Conservation (phyloP, 2,888 invertebrate genomes). For the Punctoribates punctum region DNA sequence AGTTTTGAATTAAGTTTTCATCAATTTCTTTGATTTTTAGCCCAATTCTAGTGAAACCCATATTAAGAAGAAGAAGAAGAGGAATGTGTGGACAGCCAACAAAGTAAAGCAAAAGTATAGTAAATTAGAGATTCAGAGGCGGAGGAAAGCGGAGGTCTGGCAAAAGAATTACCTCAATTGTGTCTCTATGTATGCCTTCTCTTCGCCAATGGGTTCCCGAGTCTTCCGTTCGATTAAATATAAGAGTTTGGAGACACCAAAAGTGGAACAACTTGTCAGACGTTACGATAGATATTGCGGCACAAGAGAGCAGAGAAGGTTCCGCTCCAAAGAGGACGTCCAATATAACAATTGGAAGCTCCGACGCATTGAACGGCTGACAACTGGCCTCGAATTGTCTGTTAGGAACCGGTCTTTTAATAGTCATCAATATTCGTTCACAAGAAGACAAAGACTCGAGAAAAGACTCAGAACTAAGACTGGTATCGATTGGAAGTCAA, state of each 20-base stretch:
- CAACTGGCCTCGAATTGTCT: neutral
- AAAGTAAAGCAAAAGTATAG: slow-evolving; percentile 15
- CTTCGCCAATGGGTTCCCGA: neutral
- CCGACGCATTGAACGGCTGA: neutral
- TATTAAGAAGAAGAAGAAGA: neutral
- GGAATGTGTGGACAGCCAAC: neutral
- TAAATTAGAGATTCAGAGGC: neutral
- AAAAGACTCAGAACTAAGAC: neutral
- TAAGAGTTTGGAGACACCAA: neutral
- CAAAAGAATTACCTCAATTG: neutral
- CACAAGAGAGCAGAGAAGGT: neutral
- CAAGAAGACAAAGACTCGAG: neutral
- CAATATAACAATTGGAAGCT: neutral
- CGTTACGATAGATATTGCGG: neutral
- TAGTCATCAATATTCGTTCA: slow-evolving; percentile 21
- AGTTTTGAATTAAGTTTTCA: neutral
- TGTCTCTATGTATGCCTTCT: neutral
- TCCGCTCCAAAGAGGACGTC: neutral
- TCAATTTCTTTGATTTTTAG: neutral
- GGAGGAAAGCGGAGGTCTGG: neutral
- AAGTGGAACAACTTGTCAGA: neutral
- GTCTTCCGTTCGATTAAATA: neutral
- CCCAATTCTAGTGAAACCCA: neutral
- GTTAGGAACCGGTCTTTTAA: neutral
- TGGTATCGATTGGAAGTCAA: slow-evolving; percentile 23